Evolutionary conservation across 2,797 vertebrate genomes (phyloP).

Genomic region (Galago senegalensis): DNA sequence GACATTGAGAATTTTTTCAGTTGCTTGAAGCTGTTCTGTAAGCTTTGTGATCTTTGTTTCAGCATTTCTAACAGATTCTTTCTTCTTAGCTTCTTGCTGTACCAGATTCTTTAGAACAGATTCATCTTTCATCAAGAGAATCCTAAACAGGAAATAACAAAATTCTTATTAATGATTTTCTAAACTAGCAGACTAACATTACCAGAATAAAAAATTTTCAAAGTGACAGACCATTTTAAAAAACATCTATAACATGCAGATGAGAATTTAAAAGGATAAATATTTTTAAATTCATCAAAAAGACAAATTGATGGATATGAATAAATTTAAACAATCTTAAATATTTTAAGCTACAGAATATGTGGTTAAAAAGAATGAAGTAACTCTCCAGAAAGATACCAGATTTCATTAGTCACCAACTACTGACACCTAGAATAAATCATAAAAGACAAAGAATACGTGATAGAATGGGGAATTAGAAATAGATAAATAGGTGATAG

Average conservation of each 20-base stretch:
- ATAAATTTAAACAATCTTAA: background rate
- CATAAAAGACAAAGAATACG: constrained; percentile 13
- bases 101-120: constrained; percentile 94
- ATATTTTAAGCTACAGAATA: constrained; percentile 37
- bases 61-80: constrained; percentile 94
- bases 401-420: background rate
- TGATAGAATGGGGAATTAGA: background rate
- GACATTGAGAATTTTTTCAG: constrained; percentile 94
- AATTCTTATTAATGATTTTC: constrained; percentile 55
- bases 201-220: constrained; percentile 54
- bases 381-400: background rate
- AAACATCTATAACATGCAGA: constrained; percentile 4
- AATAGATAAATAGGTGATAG: background rate
- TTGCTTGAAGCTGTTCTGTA: constrained; percentile 96
- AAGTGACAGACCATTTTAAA: constrained; percentile 21
- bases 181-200: background rate
- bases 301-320: background rate
- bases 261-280: background rate
- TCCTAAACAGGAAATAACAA: constrained; percentile 87
- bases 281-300: constrained; percentile 46
- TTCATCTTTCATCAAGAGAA: constrained; percentile 95
- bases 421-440: constrained; percentile 29
- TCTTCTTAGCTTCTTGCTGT: constrained; percentile 96
- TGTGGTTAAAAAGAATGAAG: constrained; percentile 7
- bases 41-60: constrained; percentile 95